A percentile compares a stretch with the other conserved stretches of the same genome.
phyloP scores from a whole-genome alignment of 2,888 invertebrate genomes.

The Oscheius sp. region DNA sequence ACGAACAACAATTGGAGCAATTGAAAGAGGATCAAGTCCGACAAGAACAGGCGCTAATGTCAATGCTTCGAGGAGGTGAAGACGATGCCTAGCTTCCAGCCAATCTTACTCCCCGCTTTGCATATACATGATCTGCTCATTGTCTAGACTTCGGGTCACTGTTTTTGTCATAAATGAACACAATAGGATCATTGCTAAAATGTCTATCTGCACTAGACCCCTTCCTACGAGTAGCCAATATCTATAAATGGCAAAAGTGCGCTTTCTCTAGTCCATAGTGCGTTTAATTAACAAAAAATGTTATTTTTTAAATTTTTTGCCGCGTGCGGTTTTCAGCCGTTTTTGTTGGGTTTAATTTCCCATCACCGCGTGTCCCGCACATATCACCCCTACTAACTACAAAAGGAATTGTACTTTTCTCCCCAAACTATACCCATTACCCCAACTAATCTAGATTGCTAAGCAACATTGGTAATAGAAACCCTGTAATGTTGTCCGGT shows the following conservation, averaged over 20 bases:
- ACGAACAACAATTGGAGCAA: conserved; percentile 68
- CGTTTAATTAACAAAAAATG: no score
- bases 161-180: conserved; percentile 17
- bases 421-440: no score
- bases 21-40: conserved; percentile 54
- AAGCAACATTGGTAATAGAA: not conserved
- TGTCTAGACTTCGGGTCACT: conserved; percentile 27
- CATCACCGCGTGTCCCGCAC: conserved; percentile 22
- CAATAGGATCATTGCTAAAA: conserved; percentile 16
- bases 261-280: conserved; percentile 21
- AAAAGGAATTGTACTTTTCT: not conserved
- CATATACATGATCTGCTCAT: conserved; percentile 25
- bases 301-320: not conserved
- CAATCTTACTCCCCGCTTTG: not conserved
- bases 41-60: conserved; percentile 51
- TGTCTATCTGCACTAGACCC: conserved; percentile 3
- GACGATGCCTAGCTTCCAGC: conserved; percentile 15
- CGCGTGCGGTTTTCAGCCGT: conserved; percentile 21
- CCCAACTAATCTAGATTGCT: no score
- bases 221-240: conserved; percentile 21
- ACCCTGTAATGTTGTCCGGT: not conserved
- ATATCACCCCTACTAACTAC: conserved; percentile 14
- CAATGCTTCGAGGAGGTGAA: conserved; percentile 50
- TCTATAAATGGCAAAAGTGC: conserved; percentile 16
- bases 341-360: conserved; percentile 16